These are phyloP conservation scores for Apistogramma diplotaenia DNA, from an alignment of 2,113 vertebrate genomes.

Conservation along the genomic window DNA sequence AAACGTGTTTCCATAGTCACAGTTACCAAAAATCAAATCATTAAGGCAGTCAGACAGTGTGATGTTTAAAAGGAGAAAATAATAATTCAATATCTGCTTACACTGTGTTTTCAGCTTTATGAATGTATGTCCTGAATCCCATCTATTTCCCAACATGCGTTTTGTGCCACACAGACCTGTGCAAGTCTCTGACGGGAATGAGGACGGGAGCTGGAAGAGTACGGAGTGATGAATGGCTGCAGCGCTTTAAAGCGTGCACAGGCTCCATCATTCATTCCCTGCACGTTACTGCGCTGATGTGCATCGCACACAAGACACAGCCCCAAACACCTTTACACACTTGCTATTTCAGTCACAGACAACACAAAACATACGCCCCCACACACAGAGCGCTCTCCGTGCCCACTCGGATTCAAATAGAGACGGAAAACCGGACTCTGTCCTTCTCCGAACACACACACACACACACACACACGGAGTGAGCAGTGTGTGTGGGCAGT, in stretches of 20 bases:
- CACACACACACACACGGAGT: background rate
- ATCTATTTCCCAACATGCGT: background rate
- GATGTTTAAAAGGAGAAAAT: background rate
- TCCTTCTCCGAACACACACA: background rate
- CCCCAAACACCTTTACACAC: background rate
- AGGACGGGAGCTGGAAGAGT: background rate
- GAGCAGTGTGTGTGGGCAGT: constrained; percentile 31
- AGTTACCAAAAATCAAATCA: background rate
- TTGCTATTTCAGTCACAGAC: background rate
- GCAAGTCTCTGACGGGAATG: background rate
- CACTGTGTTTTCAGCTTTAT: background rate
- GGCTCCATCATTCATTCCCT: background rate
- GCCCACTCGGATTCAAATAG: constrained; percentile 21
- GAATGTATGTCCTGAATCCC: background rate
- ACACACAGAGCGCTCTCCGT: background rate
- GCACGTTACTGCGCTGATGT: background rate
- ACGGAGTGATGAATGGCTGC: background rate
- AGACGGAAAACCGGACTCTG: background rate
- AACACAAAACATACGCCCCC: background rate
- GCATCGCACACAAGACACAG: background rate
- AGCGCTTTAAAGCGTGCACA: background rate
- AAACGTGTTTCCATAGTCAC: background rate
- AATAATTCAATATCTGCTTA: background rate
- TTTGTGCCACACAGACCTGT: background rate
- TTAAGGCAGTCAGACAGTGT: background rate